A percentile compares a stretch with the other conserved stretches of the same genome.
phyloP scores from a whole-genome alignment of 2,113 vertebrate genomes.

The Meriones unguiculatus region DNA sequence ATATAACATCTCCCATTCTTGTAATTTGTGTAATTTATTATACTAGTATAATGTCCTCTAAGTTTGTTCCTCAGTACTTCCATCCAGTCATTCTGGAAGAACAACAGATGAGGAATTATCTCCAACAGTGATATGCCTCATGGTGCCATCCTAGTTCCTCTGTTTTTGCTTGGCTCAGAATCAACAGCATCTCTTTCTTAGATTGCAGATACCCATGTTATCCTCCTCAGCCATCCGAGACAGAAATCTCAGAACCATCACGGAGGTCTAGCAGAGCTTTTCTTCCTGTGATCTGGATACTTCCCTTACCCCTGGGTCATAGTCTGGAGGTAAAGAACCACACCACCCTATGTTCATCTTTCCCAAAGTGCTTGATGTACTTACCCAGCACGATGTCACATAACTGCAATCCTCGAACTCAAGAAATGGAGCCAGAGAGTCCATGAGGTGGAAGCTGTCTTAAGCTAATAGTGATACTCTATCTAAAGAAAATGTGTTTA shows the following conservation, averaged over 20 bases:
- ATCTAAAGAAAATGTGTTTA: not conserved
- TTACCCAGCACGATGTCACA: not conserved
- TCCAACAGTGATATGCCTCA: not conserved
- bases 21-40: not conserved
- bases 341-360: not conserved
- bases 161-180: not conserved
- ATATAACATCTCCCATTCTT: not conserved
- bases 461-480: not conserved
- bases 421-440: not conserved
- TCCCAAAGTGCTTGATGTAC: not conserved
- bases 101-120: not conserved
- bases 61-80: not conserved
- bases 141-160: not conserved
- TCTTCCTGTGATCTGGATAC: not conserved
- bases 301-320: not conserved
- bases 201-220: not conserved
- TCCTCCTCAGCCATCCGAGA: not conserved
- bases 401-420: not conserved
- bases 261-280: not conserved
- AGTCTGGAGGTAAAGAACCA: not conserved
- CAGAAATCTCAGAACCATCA: not conserved
- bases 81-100: not conserved
- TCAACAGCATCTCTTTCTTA: not conserved
- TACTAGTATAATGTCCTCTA: not conserved
- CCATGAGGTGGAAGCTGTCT: not conserved